Base-by-base conservation (phyloP, 2,888 invertebrate genomes). In the Neria commutata region DNA sequence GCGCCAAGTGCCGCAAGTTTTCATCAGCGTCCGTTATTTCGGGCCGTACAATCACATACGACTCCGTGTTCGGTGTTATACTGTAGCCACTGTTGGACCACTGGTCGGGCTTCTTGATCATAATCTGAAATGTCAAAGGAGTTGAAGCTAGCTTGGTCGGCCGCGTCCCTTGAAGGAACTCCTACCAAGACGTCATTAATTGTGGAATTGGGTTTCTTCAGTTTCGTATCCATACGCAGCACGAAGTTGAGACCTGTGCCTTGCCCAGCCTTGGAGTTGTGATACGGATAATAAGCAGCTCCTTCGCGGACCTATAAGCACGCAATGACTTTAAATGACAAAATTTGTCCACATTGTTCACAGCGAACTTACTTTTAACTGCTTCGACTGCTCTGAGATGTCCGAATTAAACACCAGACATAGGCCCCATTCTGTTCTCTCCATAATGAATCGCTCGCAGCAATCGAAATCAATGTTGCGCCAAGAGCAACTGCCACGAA, bases 361-460 rank as follows among this genome's bases (percentile, higher is more conserved):
- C 34, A 33, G 11, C 11, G 3, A 11, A 25, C 58, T 47, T 56
- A 70, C 70, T 60, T 53, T 21, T 21, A 77, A 66, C 3, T 19
- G 46, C 3, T 19, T 33, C 0, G 70, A 69, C 0, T 21, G 37
- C 0, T 40, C 48, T 0, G 74, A 72, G 2, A 74, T 21, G 24
- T 72, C 77, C 2, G 83, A 83, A 67, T 84, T 84, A 69, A 84
- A 84, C 0, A 83, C 73, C 64, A 82, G 78, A 63, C 84, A 85
- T 26, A 78, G 71, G 1, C 84, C 84, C 53, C 71, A 77, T 64
- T 84, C 83, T 0, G 83, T 83, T 54, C 76, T 80, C 60, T 84
- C 84, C 19, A 76, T 56, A 40, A 81, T 70, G 57, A 84, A 83
- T 17, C 77, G 68, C 1, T 80, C 76, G 62, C 84, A 84, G 51